Conservation (phyloP, 2,888 invertebrate genomes). For the Odontothrips loti region DNA sequence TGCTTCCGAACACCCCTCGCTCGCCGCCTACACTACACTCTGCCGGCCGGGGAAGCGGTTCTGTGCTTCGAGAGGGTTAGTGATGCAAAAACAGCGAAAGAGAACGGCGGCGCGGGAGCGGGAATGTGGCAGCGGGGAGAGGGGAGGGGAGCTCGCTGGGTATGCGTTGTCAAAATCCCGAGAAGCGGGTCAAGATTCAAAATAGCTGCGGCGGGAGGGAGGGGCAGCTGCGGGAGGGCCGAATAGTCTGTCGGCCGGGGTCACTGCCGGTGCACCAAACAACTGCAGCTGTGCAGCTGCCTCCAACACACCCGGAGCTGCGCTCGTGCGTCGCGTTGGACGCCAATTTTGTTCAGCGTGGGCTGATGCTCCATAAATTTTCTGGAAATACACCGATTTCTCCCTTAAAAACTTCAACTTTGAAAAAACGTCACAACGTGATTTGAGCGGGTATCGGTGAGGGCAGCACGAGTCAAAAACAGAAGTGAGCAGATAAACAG, state of each 20-base stretch:
- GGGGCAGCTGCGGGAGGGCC: not conserved
- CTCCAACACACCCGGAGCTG: no score
- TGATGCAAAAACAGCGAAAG: no score
- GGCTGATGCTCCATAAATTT: no score
- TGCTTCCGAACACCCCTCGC: no score
- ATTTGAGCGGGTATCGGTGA: not conserved
- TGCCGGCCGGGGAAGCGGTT: not conserved
- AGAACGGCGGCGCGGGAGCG: no score
- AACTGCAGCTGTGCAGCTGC: no score
- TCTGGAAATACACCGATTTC: no score
- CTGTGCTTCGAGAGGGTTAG: not conserved
- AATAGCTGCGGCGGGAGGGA: not conserved
- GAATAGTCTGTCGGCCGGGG: not conserved
- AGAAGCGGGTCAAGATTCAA: constrained; percentile 24
- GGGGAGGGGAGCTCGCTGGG: not conserved
- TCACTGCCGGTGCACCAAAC: no score
- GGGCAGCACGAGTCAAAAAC: not conserved
- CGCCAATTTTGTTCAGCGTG: no score
- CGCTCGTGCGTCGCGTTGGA: no score
- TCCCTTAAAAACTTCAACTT: no score
- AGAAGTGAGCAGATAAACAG: not conserved
- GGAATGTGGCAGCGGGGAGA: not conserved
- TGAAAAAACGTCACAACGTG: no score
- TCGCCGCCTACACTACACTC: not conserved
- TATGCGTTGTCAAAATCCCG: constrained; percentile 7